Percentiles rank a stretch among this genome's conserved stretches.
Conservation (phyloP, 1,140 invertebrate species). For the Chrysoperla carnea region DNA sequence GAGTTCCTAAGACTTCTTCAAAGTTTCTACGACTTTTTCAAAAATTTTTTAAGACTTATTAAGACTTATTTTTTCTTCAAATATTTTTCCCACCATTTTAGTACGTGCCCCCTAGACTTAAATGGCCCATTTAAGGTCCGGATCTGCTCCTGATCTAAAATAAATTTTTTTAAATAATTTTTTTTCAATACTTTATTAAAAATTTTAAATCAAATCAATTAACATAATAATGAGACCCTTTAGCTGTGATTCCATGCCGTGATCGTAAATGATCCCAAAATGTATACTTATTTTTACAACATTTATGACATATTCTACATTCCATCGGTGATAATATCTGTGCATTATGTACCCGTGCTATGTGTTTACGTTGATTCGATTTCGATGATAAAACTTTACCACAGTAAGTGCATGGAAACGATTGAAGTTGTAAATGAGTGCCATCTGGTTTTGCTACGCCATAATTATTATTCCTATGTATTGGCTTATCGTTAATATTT, state of each 20-base stretch:
- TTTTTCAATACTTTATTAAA: too few relatives aligned
- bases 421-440: neutral
- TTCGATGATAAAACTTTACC: neutral
- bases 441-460: neutral
- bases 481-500: neutral
- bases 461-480: neutral
- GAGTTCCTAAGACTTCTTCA: too few relatives aligned
- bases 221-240: too few relatives aligned
- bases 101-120: too few relatives aligned
- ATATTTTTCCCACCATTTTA: too few relatives aligned
- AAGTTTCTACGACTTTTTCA: too few relatives aligned
- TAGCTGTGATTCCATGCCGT: neutral
- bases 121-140: too few relatives aligned
- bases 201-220: too few relatives aligned
- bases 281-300: neutral
- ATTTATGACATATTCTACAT: neutral
- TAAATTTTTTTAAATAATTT: too few relatives aligned
- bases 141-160: too few relatives aligned
- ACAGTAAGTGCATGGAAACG: neutral
- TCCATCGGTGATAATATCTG: neutral
- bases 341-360: neutral
- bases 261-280: neutral
- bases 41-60: too few relatives aligned
- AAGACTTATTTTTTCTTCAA: too few relatives aligned
- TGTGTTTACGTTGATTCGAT: constrained; percentile 1